phyloP scores from a whole-genome alignment of 1,140 invertebrate genomes.

The Coelopa frigida region DNA sequence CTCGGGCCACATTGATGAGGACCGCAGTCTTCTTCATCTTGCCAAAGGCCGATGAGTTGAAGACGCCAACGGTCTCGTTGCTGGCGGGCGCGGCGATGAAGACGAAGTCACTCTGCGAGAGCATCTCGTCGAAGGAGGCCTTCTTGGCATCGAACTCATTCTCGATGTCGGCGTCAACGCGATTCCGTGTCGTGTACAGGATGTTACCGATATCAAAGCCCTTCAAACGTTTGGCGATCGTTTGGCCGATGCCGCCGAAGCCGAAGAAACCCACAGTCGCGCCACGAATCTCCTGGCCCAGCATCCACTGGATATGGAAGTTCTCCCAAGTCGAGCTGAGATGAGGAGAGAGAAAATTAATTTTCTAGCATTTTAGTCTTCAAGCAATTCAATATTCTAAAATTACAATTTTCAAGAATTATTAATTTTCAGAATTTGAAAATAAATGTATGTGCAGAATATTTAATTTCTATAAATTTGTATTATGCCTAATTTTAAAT shows the following conservation, averaged over 20 bases:
- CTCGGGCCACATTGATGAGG: constrained; percentile 76
- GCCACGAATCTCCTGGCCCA: constrained; percentile 68
- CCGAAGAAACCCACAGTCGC: constrained; percentile 84
- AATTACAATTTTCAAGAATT: too few species aligned
- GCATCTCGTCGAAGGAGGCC: constrained; percentile 62
- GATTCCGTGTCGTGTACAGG: constrained; percentile 62
- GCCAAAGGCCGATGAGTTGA: constrained; percentile 64
- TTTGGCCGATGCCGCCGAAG: constrained; percentile 75
- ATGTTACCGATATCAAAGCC: constrained; percentile 66
- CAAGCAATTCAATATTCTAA: too few species aligned
- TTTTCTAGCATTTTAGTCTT: too few species aligned
- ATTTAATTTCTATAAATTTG: too few species aligned
- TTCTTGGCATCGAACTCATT: constrained; percentile 62
- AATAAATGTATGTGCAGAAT: too few species aligned
- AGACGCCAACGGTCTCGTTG: constrained; percentile 66
- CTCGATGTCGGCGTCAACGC: constrained; percentile 53
- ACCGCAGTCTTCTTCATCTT: constrained; percentile 79
- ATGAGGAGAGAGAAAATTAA: too few species aligned
- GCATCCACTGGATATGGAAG: constrained; percentile 84
- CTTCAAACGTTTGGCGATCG: constrained; percentile 61
- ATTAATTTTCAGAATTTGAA: too few species aligned
- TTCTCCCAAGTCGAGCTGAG: constrained; percentile 69
- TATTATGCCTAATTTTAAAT: too few species aligned
- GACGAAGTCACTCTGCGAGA: constrained; percentile 72
- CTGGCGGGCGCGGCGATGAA: constrained; percentile 64